phyloP scores from a whole-genome alignment of 2,113 vertebrate genomes.

The Galemys pyrenaicus region DNA sequence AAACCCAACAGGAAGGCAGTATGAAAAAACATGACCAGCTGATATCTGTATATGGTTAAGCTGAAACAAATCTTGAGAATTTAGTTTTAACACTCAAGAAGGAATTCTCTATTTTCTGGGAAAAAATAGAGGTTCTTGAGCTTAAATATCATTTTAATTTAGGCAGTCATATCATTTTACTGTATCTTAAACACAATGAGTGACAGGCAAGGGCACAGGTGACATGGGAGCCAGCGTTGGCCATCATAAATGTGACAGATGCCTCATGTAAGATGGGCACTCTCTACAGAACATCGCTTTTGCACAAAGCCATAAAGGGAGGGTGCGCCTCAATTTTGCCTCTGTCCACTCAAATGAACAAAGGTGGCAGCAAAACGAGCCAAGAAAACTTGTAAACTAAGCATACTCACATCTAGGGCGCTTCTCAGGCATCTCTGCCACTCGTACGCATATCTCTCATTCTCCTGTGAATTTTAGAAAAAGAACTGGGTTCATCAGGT shows the following conservation, averaged over 20 bases:
- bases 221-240: neutral
- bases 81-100: constrained; percentile 53
- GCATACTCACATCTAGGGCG: constrained; percentile 91
- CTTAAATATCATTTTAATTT: constrained; percentile 35
- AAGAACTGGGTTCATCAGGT: constrained; percentile 21
- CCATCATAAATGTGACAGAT: neutral
- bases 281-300: neutral
- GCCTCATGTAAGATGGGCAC: neutral
- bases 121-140: constrained; percentile 2
- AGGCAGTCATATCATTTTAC: neutral
- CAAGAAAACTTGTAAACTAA: neutral
- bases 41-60: neutral
- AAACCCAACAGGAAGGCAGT: neutral
- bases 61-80: neutral
- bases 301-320: neutral
- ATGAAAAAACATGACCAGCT: constrained; percentile 15
- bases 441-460: constrained; percentile 96
- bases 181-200: constrained; percentile 44
- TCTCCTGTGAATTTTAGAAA: constrained; percentile 89
- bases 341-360: neutral
- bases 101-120: neutral
- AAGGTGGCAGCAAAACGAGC: neutral
- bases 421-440: constrained; percentile 98
- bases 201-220: neutral
- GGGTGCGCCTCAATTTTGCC: neutral